Base-by-base conservation (phyloP, 2,888 invertebrate species). In the Cyaniris semiargus region DNA sequence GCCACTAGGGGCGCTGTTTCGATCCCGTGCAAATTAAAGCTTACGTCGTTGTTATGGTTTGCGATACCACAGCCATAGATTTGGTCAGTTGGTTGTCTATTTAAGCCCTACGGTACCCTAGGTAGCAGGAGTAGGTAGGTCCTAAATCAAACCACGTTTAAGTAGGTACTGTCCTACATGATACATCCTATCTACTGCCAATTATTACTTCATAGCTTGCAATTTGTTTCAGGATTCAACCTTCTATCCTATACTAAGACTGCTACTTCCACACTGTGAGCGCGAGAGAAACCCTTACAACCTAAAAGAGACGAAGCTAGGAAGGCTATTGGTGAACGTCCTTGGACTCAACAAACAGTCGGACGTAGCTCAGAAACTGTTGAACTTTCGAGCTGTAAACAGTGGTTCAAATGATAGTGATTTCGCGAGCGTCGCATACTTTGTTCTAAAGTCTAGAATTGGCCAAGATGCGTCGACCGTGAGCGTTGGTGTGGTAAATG, bases 281-380 rank as follows among this genome's bases (percentile, higher is more conserved):
- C 95, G 96, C 81, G 96, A 97, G 81, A 95, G 98, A 81, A 95
- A 95, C 60, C 95, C 97, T 0, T 98, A 98, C 89, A 97, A 98
- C 27, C 94, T 99, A 79, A 97, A 98, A 90, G 96, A 97, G 89
- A 94, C 95, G 56, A 95, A 96, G 81, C 94, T 99, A 78, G 97
- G 96, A 0, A 95, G 94, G 82, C 87, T 96, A 56, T 95, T 98
- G 79, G 96, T 97, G n/a, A 95, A 96, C 83, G 96, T 97, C 75
- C 92, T 98, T 76, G 96, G 96, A 78, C 90, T 99, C 71, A 95
- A 96, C 18, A 95, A 96, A 82, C 95, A 95, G 71, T 94, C 95
- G 0, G 83, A 79, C 10, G 94, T 94, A 79, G 95, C 90, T 0
- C 83, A 86, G 78, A 92, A 89, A 77, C 82, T 94, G 70, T 81